Evolutionary conservation across 2,797 vertebrate genomes (phyloP).

Genomic region (Thunnus albacares): DNA sequence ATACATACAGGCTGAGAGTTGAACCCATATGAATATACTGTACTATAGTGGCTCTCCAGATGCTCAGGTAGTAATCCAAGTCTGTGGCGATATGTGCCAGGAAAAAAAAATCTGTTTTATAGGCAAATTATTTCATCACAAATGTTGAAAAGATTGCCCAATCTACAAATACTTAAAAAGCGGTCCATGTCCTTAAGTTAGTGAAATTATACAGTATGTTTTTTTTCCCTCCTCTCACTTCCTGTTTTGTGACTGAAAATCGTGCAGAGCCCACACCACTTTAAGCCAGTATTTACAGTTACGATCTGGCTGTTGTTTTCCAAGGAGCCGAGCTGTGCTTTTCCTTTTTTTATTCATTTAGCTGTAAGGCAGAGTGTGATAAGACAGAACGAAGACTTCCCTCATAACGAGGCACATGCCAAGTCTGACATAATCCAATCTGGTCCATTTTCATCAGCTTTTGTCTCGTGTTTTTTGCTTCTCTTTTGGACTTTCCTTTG

Average conservation of each 20-base stretch:
- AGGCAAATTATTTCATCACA: slow-evolving; percentile 13
- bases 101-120: slow-evolving; percentile 18
- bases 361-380: slow-evolving; percentile 88
- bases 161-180: slow-evolving; percentile 34
- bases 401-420: slow-evolving; percentile 85
- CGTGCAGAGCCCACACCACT: slow-evolving; percentile 74
- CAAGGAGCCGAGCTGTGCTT: slow-evolving; percentile 77
- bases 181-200: slow-evolving; percentile 40
- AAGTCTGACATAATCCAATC: slow-evolving; percentile 92
- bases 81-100: slow-evolving; percentile 2
- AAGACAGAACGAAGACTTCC: slow-evolving; percentile 87
- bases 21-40: slow-evolving; percentile 3
- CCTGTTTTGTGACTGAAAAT: slow-evolving; percentile 75
- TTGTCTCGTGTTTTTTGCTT: slow-evolving; percentile 88
- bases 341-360: slow-evolving; percentile 80
- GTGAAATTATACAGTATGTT: slow-evolving; percentile 22
- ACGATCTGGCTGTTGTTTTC: slow-evolving; percentile 83
- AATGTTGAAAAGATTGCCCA: slow-evolving; percentile 31
- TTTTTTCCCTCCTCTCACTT: slow-evolving; percentile 70
- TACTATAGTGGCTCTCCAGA: slow-evolving; percentile 30
- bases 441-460: slow-evolving; percentile 88
- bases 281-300: slow-evolving; percentile 83
- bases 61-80: slow-evolving; percentile 33
- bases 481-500: slow-evolving; percentile 90
- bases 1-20: background rate